Evolutionary conservation across 2,888 invertebrate species (phyloP).

Genomic region (Microctonus aethiopoides): DNA sequence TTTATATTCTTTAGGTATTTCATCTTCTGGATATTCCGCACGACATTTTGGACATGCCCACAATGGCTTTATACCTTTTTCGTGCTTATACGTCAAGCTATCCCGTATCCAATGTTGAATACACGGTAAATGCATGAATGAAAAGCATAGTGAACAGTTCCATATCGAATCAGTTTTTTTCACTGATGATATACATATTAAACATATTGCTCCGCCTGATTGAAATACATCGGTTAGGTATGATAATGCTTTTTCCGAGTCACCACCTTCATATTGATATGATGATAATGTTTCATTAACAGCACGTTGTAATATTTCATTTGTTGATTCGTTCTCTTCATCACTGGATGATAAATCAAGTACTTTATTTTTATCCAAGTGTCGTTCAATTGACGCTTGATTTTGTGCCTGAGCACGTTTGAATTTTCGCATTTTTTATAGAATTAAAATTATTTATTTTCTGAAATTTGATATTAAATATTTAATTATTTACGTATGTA

Average conservation of each 20-base stretch:
- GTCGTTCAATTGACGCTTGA: constrained; percentile 57
- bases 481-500: too few relatives aligned
- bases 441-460: background rate
- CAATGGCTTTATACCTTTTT: constrained; percentile 52
- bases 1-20: constrained; percentile 79
- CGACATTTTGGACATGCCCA: constrained; percentile 85
- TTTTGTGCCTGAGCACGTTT: constrained; percentile 58
- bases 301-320: constrained; percentile 55
- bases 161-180: constrained; percentile 86
- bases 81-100: constrained; percentile 79
- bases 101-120: constrained; percentile 94
- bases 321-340: constrained; percentile 55
- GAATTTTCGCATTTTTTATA: constrained; percentile 57
- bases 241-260: constrained; percentile 74
- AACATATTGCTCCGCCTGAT: constrained; percentile 84
- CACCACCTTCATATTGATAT: constrained; percentile 61
- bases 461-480: too few relatives aligned
- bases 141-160: constrained; percentile 86
- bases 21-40: constrained; percentile 75
- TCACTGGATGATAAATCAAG: constrained; percentile 60
- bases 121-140: constrained; percentile 87
- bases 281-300: constrained; percentile 57
- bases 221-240: constrained; percentile 83
- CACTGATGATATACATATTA: constrained; percentile 90
- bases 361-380: constrained; percentile 53